A percentile compares a stretch with the other conserved stretches of the same genome.
phyloP scores from a whole-genome alignment of 1,140 invertebrate species.

The Drosophila watanabei region DNA sequence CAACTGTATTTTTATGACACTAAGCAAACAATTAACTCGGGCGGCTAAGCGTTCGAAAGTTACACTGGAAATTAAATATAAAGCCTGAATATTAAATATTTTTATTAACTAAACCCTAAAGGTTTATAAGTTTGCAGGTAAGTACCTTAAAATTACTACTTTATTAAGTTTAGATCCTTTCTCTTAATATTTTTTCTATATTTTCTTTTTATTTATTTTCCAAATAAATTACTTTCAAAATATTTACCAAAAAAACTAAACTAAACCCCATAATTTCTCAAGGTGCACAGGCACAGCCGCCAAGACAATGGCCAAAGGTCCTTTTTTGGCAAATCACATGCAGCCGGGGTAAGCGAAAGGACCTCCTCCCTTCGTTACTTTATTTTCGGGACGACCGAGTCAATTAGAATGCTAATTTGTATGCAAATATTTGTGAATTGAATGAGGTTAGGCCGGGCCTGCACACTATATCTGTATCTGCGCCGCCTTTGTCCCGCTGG shows the following conservation, averaged over 20 bases:
- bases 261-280: neutral
- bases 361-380: conserved; percentile 37
- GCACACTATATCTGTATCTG: conserved; percentile 10
- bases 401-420: conserved; percentile 83
- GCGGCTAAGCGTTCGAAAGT: conserved; percentile 18
- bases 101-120: too few relatives aligned
- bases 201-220: neutral
- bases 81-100: too few relatives aligned
- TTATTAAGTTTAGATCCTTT: too few relatives aligned
- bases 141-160: neutral
- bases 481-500: conserved; percentile 24
- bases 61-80: conserved; percentile 2
- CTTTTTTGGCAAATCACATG: conserved; percentile 27
- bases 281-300: conserved; percentile 3
- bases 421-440: conserved; percentile 78
- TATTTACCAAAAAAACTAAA: neutral
- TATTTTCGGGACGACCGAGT: conserved; percentile 70
- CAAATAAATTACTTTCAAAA: too few relatives aligned
- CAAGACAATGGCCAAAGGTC: conserved; percentile 61
- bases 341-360: conserved; percentile 4
- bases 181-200: neutral
- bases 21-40: conserved; percentile 78
- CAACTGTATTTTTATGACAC: conserved; percentile 81
- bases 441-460: conserved; percentile 28
- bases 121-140: too few relatives aligned